Percentiles rank a stretch among this genome's conserved stretches.
phyloP scores from a whole-genome alignment of 1,140 invertebrate species.

The Hyphantria cunea region DNA sequence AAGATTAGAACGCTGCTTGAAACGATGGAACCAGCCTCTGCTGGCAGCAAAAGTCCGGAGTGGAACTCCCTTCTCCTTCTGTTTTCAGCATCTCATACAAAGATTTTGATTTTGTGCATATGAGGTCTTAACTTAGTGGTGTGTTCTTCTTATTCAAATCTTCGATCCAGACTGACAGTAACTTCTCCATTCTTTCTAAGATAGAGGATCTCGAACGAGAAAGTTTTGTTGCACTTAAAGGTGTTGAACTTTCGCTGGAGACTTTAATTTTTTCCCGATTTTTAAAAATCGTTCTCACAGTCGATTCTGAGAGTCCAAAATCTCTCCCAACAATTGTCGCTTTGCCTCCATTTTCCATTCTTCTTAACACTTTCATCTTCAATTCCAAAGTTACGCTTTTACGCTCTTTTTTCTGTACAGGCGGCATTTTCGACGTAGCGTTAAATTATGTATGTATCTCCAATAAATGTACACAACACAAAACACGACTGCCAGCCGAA shows the following conservation, averaged over 20 bases:
- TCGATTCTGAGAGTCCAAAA: slow-evolving; percentile 40
- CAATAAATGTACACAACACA: slow-evolving; percentile 41
- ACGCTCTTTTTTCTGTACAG: slow-evolving; percentile 41
- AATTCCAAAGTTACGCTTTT: slow-evolving; percentile 33
- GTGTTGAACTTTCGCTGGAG: slow-evolving; percentile 29
- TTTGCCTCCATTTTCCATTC: slow-evolving; percentile 42
- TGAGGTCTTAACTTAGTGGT: slow-evolving; percentile 32
- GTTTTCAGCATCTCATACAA: slow-evolving; percentile 32
- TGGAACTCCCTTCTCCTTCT: slow-evolving; percentile 34
- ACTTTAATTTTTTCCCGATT: slow-evolving; percentile 33
- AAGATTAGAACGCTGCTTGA: slow-evolving; percentile 36
- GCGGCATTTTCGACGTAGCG: slow-evolving; percentile 36
- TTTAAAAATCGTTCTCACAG: slow-evolving; percentile 34
- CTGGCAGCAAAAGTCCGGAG: slow-evolving; percentile 37
- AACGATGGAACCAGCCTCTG: slow-evolving; percentile 35
- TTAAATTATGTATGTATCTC: slow-evolving; percentile 37
- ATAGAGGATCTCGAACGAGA: slow-evolving; percentile 32
- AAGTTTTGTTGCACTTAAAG: slow-evolving; percentile 30
- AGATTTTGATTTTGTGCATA: slow-evolving; percentile 34
- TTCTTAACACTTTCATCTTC: slow-evolving; percentile 39
- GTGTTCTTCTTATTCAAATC: slow-evolving; percentile 38
- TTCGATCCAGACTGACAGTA: slow-evolving; percentile 36
- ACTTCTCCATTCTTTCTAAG: slow-evolving; percentile 34
- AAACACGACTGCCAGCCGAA: slow-evolving; percentile 27
- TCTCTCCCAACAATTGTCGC: slow-evolving; percentile 36